These are phyloP conservation scores for Anticlea derivata DNA, from an alignment of 2,888 invertebrate genomes.

Conservation along the genomic window DNA sequence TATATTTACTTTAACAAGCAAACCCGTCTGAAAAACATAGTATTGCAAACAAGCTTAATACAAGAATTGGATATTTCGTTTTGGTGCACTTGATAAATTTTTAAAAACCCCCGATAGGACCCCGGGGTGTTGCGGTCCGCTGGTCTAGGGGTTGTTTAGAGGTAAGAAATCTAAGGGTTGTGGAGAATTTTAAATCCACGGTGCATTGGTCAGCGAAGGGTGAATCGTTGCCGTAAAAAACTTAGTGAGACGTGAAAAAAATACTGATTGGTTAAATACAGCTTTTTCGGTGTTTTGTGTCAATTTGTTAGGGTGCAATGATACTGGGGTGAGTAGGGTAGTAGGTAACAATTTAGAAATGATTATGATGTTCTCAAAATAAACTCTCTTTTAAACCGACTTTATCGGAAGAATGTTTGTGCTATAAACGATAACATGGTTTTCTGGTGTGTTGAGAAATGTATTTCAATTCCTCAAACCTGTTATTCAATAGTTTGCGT, in stretches of 20 bases:
- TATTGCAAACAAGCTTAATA: constrained; percentile 22
- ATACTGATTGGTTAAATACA: constrained; percentile 24
- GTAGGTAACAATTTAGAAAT: neutral
- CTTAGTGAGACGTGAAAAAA: constrained; percentile 34
- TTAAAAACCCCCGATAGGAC: constrained; percentile 64
- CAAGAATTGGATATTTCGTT: constrained; percentile 44
- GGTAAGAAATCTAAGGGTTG: constrained; percentile 25
- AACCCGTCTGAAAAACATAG: constrained; percentile 4
- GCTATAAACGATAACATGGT: no score
- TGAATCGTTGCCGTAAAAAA: constrained; percentile 26
- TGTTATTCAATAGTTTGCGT: no score
- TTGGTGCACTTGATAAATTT: constrained; percentile 70
- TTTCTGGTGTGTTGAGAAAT: no score
- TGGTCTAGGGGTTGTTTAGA: constrained; percentile 24
- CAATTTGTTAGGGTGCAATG: constrained; percentile 21
- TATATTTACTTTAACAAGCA: neutral
- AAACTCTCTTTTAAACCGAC: no score
- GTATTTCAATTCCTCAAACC: no score
- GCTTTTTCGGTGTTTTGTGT: constrained; percentile 19
- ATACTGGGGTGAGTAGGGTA: constrained; percentile 1
- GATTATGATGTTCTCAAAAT: neutral
- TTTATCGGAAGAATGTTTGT: no score
- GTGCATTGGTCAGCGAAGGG: constrained; percentile 27
- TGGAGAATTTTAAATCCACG: constrained; percentile 25
- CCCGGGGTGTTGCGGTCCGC: constrained; percentile 48